A percentile compares a stretch with the other conserved stretches of the same genome.
These are phyloP conservation scores for Ellobium chinense DNA, from an alignment of 2,888 invertebrate genomes.

Conservation along the genomic window DNA sequence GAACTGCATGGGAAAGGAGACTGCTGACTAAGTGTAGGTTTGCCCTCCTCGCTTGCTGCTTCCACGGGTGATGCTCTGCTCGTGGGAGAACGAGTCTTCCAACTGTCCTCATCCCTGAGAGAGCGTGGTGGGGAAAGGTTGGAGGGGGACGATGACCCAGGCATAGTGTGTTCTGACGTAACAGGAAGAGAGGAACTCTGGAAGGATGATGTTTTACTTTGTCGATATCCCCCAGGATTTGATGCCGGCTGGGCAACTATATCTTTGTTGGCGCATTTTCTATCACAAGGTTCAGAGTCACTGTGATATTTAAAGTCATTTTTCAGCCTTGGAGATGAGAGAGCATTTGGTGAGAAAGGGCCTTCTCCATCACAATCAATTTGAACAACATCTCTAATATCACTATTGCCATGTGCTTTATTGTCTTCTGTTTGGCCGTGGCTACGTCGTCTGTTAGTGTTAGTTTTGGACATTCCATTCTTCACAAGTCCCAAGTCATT, in stretches of 20 bases:
- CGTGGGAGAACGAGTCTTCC: neutral
- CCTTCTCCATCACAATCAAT: neutral
- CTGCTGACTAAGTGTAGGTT: neutral
- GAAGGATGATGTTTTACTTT: neutral
- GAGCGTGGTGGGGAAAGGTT: neutral
- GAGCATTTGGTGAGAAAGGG: neutral
- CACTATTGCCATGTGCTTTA: neutral
- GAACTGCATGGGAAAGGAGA: neutral
- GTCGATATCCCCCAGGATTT: neutral
- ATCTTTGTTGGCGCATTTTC: neutral
- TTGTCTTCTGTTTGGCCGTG: neutral
- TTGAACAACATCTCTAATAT: neutral
- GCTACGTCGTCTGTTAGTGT: neutral
- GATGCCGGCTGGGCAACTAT: neutral
- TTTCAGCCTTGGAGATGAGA: neutral
- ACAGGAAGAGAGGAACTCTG: too few species aligned
- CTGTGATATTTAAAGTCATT: neutral
- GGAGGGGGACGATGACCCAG: neutral
- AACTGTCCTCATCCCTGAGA: neutral
- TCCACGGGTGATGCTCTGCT: too few species aligned
- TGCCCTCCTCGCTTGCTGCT: neutral
- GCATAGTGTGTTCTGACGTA: neutral
- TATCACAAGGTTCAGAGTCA: neutral
- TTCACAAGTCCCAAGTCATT: neutral
- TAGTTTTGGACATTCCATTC: neutral